These are phyloP conservation scores for Onychostruthus taczanowskii DNA, from an alignment of 2,113 vertebrate species.

Conservation along the genomic window DNA sequence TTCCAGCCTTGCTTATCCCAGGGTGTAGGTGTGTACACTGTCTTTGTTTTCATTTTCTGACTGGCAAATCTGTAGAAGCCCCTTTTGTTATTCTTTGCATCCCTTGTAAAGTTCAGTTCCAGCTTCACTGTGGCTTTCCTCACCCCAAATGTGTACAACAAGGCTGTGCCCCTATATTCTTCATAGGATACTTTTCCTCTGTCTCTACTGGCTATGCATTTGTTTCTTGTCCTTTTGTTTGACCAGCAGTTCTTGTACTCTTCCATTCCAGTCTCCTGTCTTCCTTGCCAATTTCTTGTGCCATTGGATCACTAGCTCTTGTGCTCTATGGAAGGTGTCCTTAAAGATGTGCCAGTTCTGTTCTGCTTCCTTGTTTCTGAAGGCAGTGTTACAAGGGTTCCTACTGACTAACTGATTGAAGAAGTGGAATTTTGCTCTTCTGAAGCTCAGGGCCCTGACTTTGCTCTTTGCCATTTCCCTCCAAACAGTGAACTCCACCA, in stretches of 20 bases:
- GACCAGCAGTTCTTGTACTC: background rate
- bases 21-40: background rate
- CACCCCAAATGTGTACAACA: background rate
- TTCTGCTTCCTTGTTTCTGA: background rate
- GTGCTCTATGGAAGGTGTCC: background rate
- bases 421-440: background rate
- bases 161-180: background rate
- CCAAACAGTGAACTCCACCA: background rate
- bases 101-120: background rate
- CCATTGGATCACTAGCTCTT: background rate
- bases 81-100: background rate
- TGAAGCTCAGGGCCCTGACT: background rate
- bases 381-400: background rate
- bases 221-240: background rate
- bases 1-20: background rate
- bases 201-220: background rate
- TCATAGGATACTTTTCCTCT: background rate
- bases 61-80: background rate
- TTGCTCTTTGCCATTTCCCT: background rate
- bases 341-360: background rate
- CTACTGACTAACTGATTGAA: background rate
- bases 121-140: background rate
- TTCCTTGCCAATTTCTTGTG: background rate
- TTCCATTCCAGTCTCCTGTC: background rate
- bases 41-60: background rate